Conservation (phyloP, 1,140 invertebrate genomes). For the Zaprionus camerounensis region DNA sequence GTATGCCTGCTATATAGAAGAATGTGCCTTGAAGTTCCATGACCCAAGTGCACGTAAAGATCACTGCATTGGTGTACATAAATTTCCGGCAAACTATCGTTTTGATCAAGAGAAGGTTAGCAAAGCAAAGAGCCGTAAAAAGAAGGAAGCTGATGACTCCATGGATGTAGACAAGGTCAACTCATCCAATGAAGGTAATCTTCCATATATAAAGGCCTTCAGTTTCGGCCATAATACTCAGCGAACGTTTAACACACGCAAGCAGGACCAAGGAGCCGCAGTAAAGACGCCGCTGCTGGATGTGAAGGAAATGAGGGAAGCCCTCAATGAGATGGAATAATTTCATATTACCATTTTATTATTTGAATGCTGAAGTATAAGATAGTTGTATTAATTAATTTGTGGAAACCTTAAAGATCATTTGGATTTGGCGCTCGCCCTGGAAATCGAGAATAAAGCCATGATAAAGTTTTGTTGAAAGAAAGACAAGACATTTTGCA, state of each 20-base stretch:
- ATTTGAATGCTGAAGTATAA: constrained; percentile 53
- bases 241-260: constrained; percentile 47
- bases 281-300: constrained; percentile 41
- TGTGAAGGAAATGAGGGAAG: constrained; percentile 58
- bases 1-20: constrained; percentile 88
- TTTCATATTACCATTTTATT: constrained; percentile 68
- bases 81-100: constrained; percentile 88
- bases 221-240: constrained; percentile 50
- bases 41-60: constrained; percentile 85
- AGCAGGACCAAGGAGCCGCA: background rate
- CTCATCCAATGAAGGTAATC: background rate
- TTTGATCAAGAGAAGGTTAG: constrained; percentile 83
- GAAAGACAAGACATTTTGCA: constrained; percentile 1
- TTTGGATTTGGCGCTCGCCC: constrained; percentile 66
- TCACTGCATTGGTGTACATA: constrained; percentile 88
- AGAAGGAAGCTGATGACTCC: constrained; percentile 1
- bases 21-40: constrained; percentile 86
- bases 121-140: constrained; percentile 31
- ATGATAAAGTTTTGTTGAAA: constrained; percentile 28
- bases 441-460: constrained; percentile 53
- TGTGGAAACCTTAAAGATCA: constrained; percentile 60
- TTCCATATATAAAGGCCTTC: constrained; percentile 48
- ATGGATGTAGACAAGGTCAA: constrained; percentile 55
- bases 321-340: constrained; percentile 58
- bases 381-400: constrained; percentile 45